Percentiles rank a stretch among this genome's conserved stretches.
These are phyloP conservation scores for Dendrophyllia cribrosa DNA, from an alignment of 64 coral and sea anemone genomes.

Conservation along the genomic window DNA sequence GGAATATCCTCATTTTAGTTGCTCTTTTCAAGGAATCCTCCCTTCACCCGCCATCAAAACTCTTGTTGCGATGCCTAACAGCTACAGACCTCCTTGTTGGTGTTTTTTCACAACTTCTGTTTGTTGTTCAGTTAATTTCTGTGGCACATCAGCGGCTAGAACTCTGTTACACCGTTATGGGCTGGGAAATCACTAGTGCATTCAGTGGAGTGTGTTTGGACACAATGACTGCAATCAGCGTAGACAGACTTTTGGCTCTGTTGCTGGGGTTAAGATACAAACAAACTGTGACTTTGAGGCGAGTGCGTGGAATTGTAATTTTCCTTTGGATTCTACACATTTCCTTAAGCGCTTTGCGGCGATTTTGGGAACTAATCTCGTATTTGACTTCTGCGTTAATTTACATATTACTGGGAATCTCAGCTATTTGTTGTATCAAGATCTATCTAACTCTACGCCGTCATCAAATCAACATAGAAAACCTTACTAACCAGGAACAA, in stretches of 20 bases:
- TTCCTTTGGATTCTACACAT: background rate
- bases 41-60: background rate
- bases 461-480: too few relatives aligned
- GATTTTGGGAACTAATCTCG: too few relatives aligned
- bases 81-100: background rate
- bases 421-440: too few relatives aligned
- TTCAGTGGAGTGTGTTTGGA: background rate
- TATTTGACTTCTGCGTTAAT: too few relatives aligned
- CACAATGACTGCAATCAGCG: background rate
- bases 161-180: background rate
- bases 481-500: too few relatives aligned
- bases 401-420: too few relatives aligned
- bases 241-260: slow-evolving; percentile 7
- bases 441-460: too few relatives aligned
- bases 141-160: background rate
- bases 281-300: background rate
- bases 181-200: too few relatives aligned
- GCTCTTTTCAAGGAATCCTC: background rate
- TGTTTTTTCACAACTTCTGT: background rate
- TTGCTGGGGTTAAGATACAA: background rate
- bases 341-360: background rate
- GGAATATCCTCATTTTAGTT: background rate
- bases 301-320: background rate
- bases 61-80: background rate
- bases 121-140: background rate